A percentile compares a stretch with the other conserved stretches of the same genome.
Evolutionary conservation across 64 coral and sea anemone genomes (phyloP).

Genomic region (Cladopsammia gracilis): DNA sequence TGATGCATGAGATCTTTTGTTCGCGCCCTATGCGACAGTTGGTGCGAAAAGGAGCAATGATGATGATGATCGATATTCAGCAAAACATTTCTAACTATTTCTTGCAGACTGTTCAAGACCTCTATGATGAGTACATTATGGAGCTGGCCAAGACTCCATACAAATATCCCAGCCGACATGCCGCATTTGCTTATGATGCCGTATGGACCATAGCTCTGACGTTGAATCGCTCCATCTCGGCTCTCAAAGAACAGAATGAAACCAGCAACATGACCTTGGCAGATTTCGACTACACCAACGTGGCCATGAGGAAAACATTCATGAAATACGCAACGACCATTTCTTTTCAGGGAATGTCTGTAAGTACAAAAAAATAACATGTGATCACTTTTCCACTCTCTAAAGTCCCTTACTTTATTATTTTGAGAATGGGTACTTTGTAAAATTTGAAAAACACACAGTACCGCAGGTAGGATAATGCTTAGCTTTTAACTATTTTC

Average conservation of each 20-base stretch:
- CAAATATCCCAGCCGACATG: conserved; percentile 32
- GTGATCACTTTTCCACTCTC: no score
- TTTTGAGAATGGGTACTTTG: no score
- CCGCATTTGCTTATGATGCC: conserved; percentile 80
- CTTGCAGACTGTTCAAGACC: conserved; percentile 57
- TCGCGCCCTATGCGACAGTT: no score
- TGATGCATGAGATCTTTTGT: no score
- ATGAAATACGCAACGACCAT: conserved; percentile 58
- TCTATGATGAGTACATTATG: conserved; percentile 35
- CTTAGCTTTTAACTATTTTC: no score
- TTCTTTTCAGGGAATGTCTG: conserved; percentile 83
- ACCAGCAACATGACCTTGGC: conserved; percentile 57
- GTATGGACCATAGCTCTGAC: conserved; percentile 71
- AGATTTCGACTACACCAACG: conserved; percentile 78
- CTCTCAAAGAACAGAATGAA: conserved; percentile 54
- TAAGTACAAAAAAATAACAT: neutral
- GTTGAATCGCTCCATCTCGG: conserved; percentile 51
- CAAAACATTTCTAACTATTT: neutral
- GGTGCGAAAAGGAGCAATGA: no score
- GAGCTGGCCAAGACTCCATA: conserved; percentile 48
- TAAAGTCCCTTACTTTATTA: no score
- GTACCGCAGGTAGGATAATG: no score
- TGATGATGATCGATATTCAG: no score
- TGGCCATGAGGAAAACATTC: conserved; percentile 65
- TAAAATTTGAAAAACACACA: no score